These are phyloP conservation scores for Hirundo rustica DNA, from an alignment of 2,797 vertebrate species.

Conservation along the genomic window DNA sequence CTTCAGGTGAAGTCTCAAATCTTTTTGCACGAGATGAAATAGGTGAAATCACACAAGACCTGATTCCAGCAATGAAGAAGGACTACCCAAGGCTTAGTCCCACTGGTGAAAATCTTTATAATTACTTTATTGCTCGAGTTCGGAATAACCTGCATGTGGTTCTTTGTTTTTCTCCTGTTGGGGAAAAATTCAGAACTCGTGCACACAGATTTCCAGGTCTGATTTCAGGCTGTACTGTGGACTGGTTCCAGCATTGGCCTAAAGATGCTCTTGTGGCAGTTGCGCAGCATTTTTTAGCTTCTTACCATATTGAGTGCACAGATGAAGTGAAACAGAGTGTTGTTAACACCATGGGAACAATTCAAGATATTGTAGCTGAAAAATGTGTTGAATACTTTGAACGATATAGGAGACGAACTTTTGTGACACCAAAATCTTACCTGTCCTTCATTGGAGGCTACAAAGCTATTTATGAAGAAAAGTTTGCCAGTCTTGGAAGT, in stretches of 20 bases:
- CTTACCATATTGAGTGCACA: conserved; percentile 81
- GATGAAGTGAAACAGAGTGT: conserved; percentile 78
- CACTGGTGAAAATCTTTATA: conserved; percentile 83
- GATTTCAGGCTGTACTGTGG: conserved; percentile 85
- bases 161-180: conserved; percentile 87
- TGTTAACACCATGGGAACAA: conserved; percentile 82
- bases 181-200: conserved; percentile 82
- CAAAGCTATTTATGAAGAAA: conserved; percentile 82
- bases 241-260: conserved; percentile 88
- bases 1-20: conserved; percentile 84
- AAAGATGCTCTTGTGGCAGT: conserved; percentile 85
- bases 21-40: conserved; percentile 86
- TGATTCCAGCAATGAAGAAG: conserved; percentile 80
- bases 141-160: conserved; percentile 83
- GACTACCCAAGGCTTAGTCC: conserved; percentile 77
- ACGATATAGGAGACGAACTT: conserved; percentile 81
- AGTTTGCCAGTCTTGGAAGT: conserved; percentile 75
- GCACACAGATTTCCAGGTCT: conserved; percentile 84
- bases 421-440: conserved; percentile 86
- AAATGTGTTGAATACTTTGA: conserved; percentile 85
- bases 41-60: conserved; percentile 83
- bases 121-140: conserved; percentile 83
- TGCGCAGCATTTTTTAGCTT: conserved; percentile 82
- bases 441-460: conserved; percentile 85
- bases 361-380: conserved; percentile 85